Evolutionary conservation across 2,888 invertebrate genomes (phyloP).

Genomic region (Theretra japonica): DNA sequence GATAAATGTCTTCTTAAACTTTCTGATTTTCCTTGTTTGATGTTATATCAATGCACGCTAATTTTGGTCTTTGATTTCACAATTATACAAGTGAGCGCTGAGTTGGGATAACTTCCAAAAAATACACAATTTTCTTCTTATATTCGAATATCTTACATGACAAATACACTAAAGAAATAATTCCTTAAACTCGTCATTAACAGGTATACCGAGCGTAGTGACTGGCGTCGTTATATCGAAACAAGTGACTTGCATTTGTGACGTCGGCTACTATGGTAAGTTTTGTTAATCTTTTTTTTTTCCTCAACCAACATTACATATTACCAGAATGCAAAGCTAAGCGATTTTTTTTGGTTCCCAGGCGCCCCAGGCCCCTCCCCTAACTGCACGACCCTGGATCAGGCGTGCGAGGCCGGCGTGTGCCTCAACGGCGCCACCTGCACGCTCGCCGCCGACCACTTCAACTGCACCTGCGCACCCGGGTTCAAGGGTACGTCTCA

Average conservation of each 20-base stretch:
- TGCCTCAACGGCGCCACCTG: constrained; percentile 92
- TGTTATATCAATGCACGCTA: too few relatives aligned
- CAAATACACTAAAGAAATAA: too few relatives aligned
- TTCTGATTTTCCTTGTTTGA: too few relatives aligned
- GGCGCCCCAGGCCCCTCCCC: constrained; percentile 70
- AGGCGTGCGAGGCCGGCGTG: constrained; percentile 87
- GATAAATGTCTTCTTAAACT: too few relatives aligned
- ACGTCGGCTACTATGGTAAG: constrained; percentile 86
- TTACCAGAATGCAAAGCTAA: background rate
- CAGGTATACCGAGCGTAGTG: constrained; percentile 61
- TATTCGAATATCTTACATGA: background rate
- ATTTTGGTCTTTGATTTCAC: too few relatives aligned
- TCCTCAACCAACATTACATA: too few relatives aligned
- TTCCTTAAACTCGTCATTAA: background rate
- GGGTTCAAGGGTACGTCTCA: constrained; percentile 87
- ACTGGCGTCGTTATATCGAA: constrained; percentile 60
- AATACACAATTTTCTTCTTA: background rate
- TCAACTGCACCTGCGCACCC: constrained; percentile 89
- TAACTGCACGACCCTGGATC: constrained; percentile 68
- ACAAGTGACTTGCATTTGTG: constrained; percentile 86
- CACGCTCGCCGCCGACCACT: constrained; percentile 77
- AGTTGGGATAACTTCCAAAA: too few relatives aligned
- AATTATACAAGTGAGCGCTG: too few relatives aligned
- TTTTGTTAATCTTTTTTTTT: constrained; percentile 4
- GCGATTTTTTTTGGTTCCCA: constrained; percentile 37